phyloP scores from a whole-genome alignment of 2,797 vertebrate species.

The Pterois miles region DNA sequence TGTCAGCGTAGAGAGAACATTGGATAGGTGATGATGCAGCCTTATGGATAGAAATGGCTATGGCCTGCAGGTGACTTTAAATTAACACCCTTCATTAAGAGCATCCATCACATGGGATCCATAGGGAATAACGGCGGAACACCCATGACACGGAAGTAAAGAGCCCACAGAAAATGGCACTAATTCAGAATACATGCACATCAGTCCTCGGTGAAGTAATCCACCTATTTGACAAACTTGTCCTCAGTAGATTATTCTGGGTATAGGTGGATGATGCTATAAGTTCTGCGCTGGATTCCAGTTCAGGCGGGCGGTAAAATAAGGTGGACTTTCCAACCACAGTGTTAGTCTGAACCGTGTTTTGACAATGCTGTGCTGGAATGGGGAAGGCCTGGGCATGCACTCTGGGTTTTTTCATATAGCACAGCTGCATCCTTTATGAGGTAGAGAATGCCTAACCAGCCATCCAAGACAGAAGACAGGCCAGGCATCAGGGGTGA shows the following conservation, averaged over 20 bases:
- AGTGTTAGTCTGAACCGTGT: slow-evolving; percentile 25
- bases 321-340: slow-evolving; percentile 17
- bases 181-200: slow-evolving; percentile 51
- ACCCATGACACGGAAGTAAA: slow-evolving; percentile 52
- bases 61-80: slow-evolving; percentile 81
- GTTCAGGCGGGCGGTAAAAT: slow-evolving; percentile 31
- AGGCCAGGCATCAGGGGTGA: slow-evolving; percentile 58
- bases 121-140: slow-evolving; percentile 52
- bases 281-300: not conserved
- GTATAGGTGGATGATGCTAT: slow-evolving; percentile 32
- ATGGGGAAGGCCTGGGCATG: slow-evolving; percentile 44
- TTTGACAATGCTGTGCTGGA: slow-evolving; percentile 50
- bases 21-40: slow-evolving; percentile 66
- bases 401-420: slow-evolving; percentile 42
- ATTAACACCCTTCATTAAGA: slow-evolving; percentile 81
- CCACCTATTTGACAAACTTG: slow-evolving; percentile 43
- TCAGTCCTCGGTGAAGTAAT: slow-evolving; percentile 36
- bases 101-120: slow-evolving; percentile 72
- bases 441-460: slow-evolving; percentile 74
- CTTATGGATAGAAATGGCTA: slow-evolving; percentile 57
- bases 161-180: slow-evolving; percentile 46
- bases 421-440: slow-evolving; percentile 78
- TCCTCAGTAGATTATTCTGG: slow-evolving; percentile 46
- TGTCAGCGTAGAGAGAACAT: slow-evolving; percentile 73
- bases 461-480: slow-evolving; percentile 67